A percentile compares a stretch with the other conserved stretches of the same genome.
Evolutionary conservation across 2,113 vertebrate genomes (phyloP).

Genomic region (Grallaria varia): DNA sequence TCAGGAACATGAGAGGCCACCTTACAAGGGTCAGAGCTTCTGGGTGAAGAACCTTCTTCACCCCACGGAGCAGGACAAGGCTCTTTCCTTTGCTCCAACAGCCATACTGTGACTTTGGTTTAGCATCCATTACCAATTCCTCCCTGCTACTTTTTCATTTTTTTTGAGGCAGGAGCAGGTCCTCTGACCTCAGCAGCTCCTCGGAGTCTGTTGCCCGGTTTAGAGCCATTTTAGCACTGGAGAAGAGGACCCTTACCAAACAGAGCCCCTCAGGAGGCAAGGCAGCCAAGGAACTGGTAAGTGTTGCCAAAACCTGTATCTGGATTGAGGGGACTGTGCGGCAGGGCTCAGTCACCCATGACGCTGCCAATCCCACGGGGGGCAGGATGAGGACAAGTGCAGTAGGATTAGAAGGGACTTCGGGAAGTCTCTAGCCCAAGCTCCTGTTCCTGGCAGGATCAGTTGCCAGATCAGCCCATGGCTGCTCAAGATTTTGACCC

Average conservation of each 20-base stretch:
- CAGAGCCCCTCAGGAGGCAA: not conserved
- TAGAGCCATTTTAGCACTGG: not conserved
- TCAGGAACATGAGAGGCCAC: not conserved
- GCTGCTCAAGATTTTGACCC: not conserved
- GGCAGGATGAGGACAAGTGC: not conserved
- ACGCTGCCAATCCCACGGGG: not conserved
- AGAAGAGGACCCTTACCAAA: not conserved
- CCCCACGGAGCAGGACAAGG: accelerated
- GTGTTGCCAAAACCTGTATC: not conserved
- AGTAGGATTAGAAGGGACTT: not conserved
- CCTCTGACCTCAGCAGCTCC: not conserved
- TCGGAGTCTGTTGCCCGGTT: not conserved
- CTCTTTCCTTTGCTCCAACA: not conserved
- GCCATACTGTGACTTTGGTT: not conserved
- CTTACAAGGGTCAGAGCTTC: not conserved
- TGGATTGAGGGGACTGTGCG: not conserved
- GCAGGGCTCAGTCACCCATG: not conserved
- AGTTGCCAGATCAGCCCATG: not conserved
- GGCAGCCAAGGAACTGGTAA: not conserved
- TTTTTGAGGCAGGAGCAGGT: not conserved
- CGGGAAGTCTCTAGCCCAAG: not conserved
- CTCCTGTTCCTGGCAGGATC: not conserved
- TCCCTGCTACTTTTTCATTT: accelerated
- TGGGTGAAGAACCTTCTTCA: not conserved
- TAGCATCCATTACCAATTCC: not conserved